These are phyloP conservation scores for Diorhabda carinulata DNA, from an alignment of 1,140 invertebrate species.

Conservation along the genomic window DNA sequence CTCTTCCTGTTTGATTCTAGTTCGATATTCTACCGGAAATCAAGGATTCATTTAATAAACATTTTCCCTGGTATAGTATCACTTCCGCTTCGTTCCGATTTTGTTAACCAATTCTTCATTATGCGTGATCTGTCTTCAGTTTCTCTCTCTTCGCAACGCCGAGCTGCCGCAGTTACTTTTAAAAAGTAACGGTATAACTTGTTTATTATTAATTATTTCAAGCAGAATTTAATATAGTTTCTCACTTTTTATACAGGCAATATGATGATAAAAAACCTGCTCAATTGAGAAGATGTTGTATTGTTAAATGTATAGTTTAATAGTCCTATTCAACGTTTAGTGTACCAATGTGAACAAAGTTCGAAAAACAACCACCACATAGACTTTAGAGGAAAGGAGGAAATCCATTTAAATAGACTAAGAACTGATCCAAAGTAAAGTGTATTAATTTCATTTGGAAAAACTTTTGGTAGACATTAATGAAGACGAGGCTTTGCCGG, in stretches of 20 bases:
- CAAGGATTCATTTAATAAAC: background rate
- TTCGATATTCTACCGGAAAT: background rate
- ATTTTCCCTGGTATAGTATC: background rate
- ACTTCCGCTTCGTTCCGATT: background rate
- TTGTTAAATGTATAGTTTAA: background rate
- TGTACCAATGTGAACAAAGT: too few relatives aligned
- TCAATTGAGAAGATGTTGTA: background rate
- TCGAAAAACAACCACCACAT: too few relatives aligned
- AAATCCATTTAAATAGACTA: too few relatives aligned
- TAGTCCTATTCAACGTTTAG: too few relatives aligned
- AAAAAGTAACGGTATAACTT: background rate
- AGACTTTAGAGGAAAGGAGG: too few relatives aligned
- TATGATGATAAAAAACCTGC: background rate
- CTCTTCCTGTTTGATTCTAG: too few relatives aligned
- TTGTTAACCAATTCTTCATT: background rate
- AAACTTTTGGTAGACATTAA: too few relatives aligned
- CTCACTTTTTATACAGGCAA: background rate
- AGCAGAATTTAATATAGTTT: background rate
- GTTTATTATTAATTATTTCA: background rate
- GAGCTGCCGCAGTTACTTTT: background rate
- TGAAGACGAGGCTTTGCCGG: too few relatives aligned
- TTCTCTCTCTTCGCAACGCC: background rate
- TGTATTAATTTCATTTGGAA: too few relatives aligned
- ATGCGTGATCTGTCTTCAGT: background rate
- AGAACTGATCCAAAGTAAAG: too few relatives aligned